Conservation (phyloP, 1,140 invertebrate genomes). For the Anastrepha obliqua region DNA sequence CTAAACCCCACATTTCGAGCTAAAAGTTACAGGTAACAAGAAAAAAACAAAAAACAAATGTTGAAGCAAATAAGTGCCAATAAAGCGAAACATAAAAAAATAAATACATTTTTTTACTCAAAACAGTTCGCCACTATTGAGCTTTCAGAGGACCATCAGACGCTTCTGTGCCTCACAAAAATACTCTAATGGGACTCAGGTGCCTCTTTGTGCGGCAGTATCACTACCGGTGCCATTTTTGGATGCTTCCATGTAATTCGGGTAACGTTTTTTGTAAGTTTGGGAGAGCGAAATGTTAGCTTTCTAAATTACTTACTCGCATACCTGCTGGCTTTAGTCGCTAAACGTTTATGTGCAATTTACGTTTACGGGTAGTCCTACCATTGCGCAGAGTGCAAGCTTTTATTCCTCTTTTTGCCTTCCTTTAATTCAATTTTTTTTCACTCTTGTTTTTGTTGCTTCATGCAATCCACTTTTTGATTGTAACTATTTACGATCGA, state of each 20-base stretch:
- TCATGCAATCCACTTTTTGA: neutral
- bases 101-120: too few relatives aligned
- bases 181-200: neutral
- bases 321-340: neutral
- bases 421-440: neutral
- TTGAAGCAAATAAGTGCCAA: too few relatives aligned
- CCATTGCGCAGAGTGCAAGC: neutral
- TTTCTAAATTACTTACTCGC: neutral
- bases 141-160: neutral
- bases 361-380: neutral
- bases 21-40: neutral
- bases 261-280: neutral
- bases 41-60: too few relatives aligned
- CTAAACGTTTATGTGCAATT: constrained; percentile 27
- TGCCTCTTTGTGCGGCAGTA: neutral
- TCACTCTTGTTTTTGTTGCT: neutral
- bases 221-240: neutral
- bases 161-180: neutral
- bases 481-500: constrained; percentile 39
- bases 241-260: neutral
- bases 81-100: too few relatives aligned
- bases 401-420: too few relatives aligned
- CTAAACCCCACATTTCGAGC: neutral
- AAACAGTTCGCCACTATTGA: too few relatives aligned
- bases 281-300: neutral